Percentiles rank a stretch among this genome's conserved stretches.
Evolutionary conservation across 2,797 vertebrate species (phyloP).

Genomic region (Chrysocyon brachyurus): DNA sequence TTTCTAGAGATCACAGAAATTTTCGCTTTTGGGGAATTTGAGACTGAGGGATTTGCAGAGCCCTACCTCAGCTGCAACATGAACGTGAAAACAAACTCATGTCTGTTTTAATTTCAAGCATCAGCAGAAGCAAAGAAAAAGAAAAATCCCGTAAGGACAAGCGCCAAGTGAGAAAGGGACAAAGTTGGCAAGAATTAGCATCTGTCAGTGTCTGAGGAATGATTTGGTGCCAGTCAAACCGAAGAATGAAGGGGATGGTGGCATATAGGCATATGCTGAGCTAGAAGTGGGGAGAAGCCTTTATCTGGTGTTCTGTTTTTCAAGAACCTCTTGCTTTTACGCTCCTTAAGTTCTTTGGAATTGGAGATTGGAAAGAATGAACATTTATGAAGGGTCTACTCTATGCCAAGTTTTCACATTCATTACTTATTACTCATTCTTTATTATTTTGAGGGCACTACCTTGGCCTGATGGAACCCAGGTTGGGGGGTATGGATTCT

Average conservation of each 20-base stretch:
- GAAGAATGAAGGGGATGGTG: neutral
- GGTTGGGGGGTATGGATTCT: neutral
- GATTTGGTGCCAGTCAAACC: neutral
- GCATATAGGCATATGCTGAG: fast-evolving
- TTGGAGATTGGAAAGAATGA: neutral
- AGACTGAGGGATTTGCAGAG: neutral
- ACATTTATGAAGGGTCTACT: neutral
- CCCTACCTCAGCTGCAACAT: neutral
- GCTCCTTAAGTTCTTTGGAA: neutral
- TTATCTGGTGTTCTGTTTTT: neutral
- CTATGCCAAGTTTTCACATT: neutral
- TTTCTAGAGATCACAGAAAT: neutral
- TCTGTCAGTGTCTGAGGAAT: neutral
- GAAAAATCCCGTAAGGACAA: neutral
- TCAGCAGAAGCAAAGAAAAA: neutral
- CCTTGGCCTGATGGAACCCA: neutral
- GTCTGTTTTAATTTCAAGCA: slow-evolving; percentile 46
- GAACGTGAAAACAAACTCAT: neutral
- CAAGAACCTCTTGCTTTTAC: neutral
- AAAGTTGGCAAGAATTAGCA: neutral
- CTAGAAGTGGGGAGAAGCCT: neutral
- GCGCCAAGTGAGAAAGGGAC: neutral
- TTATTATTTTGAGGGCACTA: neutral
- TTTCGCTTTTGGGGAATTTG: neutral
- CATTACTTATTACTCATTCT: neutral